Evolutionary conservation across 2,888 invertebrate genomes (phyloP).

Genomic region (Prenolepis imparis): DNA sequence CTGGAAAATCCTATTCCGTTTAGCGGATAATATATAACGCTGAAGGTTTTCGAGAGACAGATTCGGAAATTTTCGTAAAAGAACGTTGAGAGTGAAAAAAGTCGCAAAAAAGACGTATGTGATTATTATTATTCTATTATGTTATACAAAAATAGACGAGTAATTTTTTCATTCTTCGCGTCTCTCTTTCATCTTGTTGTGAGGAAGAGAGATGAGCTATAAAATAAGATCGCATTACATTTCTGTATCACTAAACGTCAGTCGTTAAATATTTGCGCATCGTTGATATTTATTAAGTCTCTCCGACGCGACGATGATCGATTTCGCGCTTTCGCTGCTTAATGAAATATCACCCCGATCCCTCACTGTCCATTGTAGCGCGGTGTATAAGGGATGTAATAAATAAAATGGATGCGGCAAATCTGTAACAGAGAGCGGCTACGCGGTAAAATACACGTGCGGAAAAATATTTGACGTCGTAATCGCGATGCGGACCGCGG

Average conservation of each 20-base stretch:
- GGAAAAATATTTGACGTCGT: conserved; percentile 49
- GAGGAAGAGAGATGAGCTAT: not conserved
- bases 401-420: conserved; percentile 55
- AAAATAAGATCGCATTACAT: conserved; percentile 18
- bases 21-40: conserved; percentile 2
- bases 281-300: conserved; percentile 47
- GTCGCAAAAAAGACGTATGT: conserved; percentile 1
- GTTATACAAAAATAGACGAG: not conserved
- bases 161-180: not conserved
- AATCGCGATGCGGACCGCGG: conserved; percentile 31
- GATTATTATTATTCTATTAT: not conserved
- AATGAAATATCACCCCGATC: conserved; percentile 49
- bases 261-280: conserved; percentile 46
- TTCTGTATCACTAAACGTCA: not conserved
- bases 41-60: not conserved
- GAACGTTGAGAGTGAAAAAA: not conserved
- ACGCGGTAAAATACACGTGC: conserved; percentile 27
- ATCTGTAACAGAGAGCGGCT: conserved; percentile 31
- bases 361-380: conserved; percentile 49
- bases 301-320: conserved; percentile 43
- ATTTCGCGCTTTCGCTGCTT: conserved; percentile 36
- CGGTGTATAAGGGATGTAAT: conserved; percentile 50
- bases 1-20: conserved; percentile 34
- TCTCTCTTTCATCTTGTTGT: not conserved
- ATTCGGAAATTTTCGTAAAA: not conserved